Base-by-base conservation (phyloP, 2,113 vertebrate species). In the Clupea harengus region DNA sequence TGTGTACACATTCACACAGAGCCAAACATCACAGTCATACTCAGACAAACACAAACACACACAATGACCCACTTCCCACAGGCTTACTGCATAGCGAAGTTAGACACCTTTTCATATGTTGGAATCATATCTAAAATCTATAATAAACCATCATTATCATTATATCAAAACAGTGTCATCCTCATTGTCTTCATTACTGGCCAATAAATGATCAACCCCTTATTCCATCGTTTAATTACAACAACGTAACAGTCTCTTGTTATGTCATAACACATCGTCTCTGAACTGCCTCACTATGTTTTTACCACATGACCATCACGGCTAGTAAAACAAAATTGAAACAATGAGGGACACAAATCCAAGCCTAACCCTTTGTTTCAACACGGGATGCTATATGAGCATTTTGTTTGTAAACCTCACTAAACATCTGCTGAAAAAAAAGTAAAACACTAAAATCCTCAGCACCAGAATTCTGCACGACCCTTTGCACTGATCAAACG, bases 1-100 rank as follows among this genome's bases (percentile, higher is more conserved):
- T 72, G 28, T 25, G n/a, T 15, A 44, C 50, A 82, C 84, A 88
- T 52, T 81, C 45, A 82, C 52, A 86, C 25, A 78, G 25, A 84
- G 78, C 60, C 15, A 6, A 47, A 80, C 25, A 81, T 46, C 47
- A 64, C 6, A 88, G n/a, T n/a, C 85, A 49, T 22, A 52, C 85
- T 18, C 81, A 75, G 81, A 50, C 85, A 86, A 81, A 82, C 39
- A 84, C 20, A 9, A 47, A 49, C 47, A 49, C 7, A 49, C 47
- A 7, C 52, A 57, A 57, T 57, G 18, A 57, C 17, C 18, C 52
- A 57, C 18, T 17, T 57, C n/a, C 60, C 60, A 64, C 2, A 64
- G 22, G 22, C 20, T 64, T 64, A 25, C n/a, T 7, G 25, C 60
- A n/a, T 25, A 64, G 39, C 39, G 39, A 39, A 39, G 39, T 39